Percentiles rank a stretch among this genome's conserved stretches.
phyloP scores from a whole-genome alignment of 2,113 vertebrate species.

The Prolemur simus region DNA sequence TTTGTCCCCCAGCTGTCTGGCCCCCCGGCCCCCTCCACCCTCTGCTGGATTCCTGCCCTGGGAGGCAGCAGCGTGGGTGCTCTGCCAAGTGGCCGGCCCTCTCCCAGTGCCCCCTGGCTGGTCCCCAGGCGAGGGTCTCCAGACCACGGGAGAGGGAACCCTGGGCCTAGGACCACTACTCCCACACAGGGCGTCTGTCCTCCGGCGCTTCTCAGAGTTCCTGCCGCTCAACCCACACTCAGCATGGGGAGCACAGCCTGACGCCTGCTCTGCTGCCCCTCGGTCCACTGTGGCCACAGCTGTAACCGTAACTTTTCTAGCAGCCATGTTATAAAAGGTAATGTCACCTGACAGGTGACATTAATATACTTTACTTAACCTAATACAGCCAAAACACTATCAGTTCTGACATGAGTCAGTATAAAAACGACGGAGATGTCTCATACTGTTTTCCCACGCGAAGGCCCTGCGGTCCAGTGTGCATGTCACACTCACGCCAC shows the following conservation, averaged over 20 bases:
- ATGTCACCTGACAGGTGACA: background rate
- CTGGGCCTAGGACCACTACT: background rate
- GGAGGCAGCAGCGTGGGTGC: background rate
- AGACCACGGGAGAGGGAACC: background rate
- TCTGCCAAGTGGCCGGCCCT: background rate
- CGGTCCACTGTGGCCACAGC: accelerated
- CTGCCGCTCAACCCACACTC: background rate
- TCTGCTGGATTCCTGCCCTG: background rate
- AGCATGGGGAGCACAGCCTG: background rate
- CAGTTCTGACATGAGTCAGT: background rate
- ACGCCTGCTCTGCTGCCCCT: accelerated
- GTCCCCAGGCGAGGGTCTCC: background rate
- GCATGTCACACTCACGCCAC: accelerated
- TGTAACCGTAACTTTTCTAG: background rate
- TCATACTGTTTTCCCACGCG: accelerated
- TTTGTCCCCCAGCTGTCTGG: background rate
- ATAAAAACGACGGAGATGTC: accelerated
- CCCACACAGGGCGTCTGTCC: background rate
- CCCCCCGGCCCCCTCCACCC: background rate
- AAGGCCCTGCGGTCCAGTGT: background rate
- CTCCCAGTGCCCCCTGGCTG: background rate
- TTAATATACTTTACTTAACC: background rate
- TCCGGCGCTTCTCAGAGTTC: accelerated
- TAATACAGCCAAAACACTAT: background rate
- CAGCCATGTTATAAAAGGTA: background rate